Evolutionary conservation across 2,113 vertebrate genomes (phyloP).

Genomic region (Nibea coibor): DNA sequence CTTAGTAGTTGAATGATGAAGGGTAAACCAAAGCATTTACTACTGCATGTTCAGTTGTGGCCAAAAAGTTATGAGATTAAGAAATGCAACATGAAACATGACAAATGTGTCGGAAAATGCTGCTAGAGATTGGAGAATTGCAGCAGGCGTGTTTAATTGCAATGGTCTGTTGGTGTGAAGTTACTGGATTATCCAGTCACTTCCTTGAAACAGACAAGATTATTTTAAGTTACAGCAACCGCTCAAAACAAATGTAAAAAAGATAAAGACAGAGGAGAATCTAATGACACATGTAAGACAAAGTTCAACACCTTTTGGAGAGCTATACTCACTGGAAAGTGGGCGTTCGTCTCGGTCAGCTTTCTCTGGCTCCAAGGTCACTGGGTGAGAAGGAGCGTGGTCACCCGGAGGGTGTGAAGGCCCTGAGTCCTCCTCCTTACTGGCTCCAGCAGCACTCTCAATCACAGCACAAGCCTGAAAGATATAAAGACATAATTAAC

Average conservation of each 20-base stretch:
- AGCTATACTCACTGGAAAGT: conserved; percentile 79
- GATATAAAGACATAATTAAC: conserved; percentile 34
- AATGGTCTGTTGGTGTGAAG: conserved; percentile 6
- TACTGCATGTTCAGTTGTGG: background rate
- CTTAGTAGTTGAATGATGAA: background rate
- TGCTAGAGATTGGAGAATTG: background rate
- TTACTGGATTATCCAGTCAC: background rate
- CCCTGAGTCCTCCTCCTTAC: conserved; percentile 60
- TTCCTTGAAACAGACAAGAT: background rate
- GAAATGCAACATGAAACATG: conserved; percentile 25
- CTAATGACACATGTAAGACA: background rate
- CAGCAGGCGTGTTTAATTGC: background rate
- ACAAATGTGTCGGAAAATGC: background rate
- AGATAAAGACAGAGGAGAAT: background rate
- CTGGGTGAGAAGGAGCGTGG: conserved; percentile 51
- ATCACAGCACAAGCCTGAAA: conserved; percentile 70
- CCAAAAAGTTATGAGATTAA: background rate
- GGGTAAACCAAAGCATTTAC: conserved; percentile 12
- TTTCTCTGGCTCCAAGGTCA: conserved; percentile 71
- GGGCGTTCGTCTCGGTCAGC: conserved; percentile 62
- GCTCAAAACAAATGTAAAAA: background rate
- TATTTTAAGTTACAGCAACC: background rate
- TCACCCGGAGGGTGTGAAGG: conserved; percentile 57
- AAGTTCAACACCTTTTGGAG: background rate
- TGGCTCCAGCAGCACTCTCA: conserved; percentile 58